Conservation (phyloP, 2,797 vertebrate species). For the Anableps anableps region DNA sequence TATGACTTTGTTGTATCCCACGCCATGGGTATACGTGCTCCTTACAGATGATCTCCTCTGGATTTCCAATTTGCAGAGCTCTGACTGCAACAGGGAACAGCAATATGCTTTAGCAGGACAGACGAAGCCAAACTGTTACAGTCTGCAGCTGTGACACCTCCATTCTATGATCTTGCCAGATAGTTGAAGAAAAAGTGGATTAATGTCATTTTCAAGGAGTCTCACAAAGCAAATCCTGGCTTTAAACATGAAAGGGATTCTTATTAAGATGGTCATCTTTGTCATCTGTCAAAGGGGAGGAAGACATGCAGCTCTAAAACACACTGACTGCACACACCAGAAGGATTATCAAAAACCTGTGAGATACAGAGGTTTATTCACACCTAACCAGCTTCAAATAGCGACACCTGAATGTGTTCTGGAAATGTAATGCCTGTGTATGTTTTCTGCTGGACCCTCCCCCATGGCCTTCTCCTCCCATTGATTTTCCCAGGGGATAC, state of each 20-base stretch:
- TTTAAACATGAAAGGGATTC: slow-evolving; percentile 69
- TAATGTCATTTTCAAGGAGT: slow-evolving; percentile 79
- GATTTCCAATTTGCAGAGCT: slow-evolving; percentile 81
- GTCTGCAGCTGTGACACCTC: slow-evolving; percentile 76
- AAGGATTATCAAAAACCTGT: slow-evolving; percentile 66
- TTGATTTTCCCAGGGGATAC: slow-evolving; percentile 80
- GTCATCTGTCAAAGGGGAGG: slow-evolving; percentile 37
- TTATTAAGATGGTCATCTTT: slow-evolving; percentile 70
- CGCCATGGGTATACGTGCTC: slow-evolving; percentile 68
- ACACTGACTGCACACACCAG: slow-evolving; percentile 37
- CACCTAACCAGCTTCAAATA: slow-evolving; percentile 72
- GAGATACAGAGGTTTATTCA: slow-evolving; percentile 74
- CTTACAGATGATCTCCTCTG: slow-evolving; percentile 83
- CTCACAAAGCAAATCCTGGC: slow-evolving; percentile 73
- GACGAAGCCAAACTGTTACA: slow-evolving; percentile 58
- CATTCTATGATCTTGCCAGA: slow-evolving; percentile 80
- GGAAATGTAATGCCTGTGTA: slow-evolving; percentile 66
- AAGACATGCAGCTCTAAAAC: slow-evolving; percentile 20
- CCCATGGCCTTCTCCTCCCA: slow-evolving; percentile 66
- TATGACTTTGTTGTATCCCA: slow-evolving; percentile 48
- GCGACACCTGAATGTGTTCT: slow-evolving; percentile 65
- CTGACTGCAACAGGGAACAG: slow-evolving; percentile 73
- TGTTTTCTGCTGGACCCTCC: slow-evolving; percentile 67
- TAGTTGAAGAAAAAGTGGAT: slow-evolving; percentile 79
- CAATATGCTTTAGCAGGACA: slow-evolving; percentile 65